Evolutionary conservation across 2,797 vertebrate species (phyloP).

Genomic region (Lophura swinhoii): DNA sequence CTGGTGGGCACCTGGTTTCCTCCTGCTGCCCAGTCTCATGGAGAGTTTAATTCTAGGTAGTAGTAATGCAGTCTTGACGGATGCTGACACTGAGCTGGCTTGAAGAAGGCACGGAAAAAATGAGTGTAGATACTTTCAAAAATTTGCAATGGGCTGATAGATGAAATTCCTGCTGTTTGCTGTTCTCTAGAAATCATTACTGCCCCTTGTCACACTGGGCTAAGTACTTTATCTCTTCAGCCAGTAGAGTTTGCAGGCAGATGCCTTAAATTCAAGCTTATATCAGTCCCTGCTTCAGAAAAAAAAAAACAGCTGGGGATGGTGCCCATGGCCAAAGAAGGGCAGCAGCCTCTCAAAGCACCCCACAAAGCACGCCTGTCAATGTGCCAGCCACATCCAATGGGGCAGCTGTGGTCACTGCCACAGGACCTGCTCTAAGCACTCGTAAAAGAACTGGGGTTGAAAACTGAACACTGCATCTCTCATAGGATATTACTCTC

Average conservation of each 20-base stretch:
- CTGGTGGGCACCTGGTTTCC: not conserved
- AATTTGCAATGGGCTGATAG: not conserved
- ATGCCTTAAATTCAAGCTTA: not conserved
- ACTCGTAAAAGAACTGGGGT: not conserved
- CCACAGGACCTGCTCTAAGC: not conserved
- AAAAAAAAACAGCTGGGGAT: not conserved
- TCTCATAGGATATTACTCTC: conserved; percentile 6
- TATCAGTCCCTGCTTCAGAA: not conserved
- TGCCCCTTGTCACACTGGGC: not conserved
- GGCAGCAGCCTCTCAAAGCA: not conserved
- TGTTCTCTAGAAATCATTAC: not conserved
- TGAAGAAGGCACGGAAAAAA: not conserved
- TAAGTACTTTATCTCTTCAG: not conserved
- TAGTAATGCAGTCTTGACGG: not conserved
- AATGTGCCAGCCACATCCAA: not conserved
- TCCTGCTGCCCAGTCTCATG: not conserved
- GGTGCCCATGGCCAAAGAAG: not conserved
- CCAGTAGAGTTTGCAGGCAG: not conserved
- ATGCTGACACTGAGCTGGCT: not conserved
- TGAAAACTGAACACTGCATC: not conserved
- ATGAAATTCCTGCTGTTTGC: not conserved
- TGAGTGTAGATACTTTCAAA: not conserved
- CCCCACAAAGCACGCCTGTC: not conserved
- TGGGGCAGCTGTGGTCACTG: not conserved
- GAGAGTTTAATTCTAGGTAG: not conserved